Conservation (phyloP, 2,888 invertebrate genomes). For the Nowickia ferox region DNA sequence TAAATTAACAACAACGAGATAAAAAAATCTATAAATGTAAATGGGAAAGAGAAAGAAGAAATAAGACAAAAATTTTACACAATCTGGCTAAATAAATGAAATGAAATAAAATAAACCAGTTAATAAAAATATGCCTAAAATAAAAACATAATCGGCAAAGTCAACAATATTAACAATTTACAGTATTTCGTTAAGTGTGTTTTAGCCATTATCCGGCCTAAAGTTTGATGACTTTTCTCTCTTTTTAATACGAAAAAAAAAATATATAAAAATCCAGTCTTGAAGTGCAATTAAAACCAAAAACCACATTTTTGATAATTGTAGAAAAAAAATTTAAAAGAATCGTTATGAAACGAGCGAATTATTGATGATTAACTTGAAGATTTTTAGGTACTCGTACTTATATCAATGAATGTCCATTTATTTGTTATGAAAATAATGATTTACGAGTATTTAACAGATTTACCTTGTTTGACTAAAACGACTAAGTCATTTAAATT, state of each 20-base stretch:
- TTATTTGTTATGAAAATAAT: too few species aligned
- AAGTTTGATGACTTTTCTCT: conserved; percentile 62
- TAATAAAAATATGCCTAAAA: conserved; percentile 42
- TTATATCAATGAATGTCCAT: too few species aligned
- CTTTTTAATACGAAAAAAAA: not conserved
- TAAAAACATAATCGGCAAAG: conserved; percentile 40
- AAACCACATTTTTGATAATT: not conserved
- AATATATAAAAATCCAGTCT: not conserved
- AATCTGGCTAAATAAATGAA: conserved; percentile 21
- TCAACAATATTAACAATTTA: conserved; percentile 35
- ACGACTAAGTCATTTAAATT: too few species aligned
- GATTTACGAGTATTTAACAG: too few species aligned
- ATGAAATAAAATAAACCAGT: conserved; percentile 24
- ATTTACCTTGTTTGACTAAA: too few species aligned
- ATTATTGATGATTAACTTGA: not conserved
- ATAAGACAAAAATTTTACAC: not conserved
- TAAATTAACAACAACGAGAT: conserved; percentile 5
- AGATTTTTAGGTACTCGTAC: too few species aligned
- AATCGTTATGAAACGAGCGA: not conserved
- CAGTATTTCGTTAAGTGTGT: conserved; percentile 40
- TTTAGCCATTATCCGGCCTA: conserved; percentile 39
- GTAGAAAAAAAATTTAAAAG: not conserved
- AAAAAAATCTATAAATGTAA: not conserved
- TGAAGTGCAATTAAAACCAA: conserved; percentile 11
- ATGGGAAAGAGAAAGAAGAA: not conserved